phyloP scores from a whole-genome alignment of 2,797 vertebrate genomes.

The Babyrousa celebensis region DNA sequence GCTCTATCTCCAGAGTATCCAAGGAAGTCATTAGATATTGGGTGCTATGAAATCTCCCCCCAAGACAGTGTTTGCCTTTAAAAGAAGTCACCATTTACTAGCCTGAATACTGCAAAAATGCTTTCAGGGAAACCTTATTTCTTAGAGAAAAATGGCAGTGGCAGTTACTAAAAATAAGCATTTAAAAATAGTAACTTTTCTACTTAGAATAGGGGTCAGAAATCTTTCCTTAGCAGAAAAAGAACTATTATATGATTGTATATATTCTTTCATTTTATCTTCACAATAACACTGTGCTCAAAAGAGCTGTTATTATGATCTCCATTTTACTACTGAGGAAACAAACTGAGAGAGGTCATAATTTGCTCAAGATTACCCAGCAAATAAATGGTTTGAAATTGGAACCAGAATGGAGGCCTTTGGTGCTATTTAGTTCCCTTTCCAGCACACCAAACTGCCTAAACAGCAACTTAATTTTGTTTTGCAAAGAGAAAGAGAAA shows the following conservation, averaged over 20 bases:
- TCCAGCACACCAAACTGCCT: not conserved
- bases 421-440: conserved; percentile 34
- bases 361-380: conserved; percentile 38
- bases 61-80: conserved; percentile 24
- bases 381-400: conserved; percentile 53
- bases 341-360: not conserved
- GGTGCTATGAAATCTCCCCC: conserved; percentile 1
- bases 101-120: conserved; percentile 57
- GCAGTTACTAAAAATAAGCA: conserved; percentile 72
- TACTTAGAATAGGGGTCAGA: conserved; percentile 54
- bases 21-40: conserved; percentile 42
- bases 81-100: conserved; percentile 61
- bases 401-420: conserved; percentile 28
- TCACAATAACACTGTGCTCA: conserved; percentile 15
- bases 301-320: conserved; percentile 30
- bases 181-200: conserved; percentile 75
- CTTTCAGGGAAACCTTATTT: conserved; percentile 58
- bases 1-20: conserved; percentile 19
- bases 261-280: conserved; percentile 47
- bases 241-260: not conserved
- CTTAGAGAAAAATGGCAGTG: conserved; percentile 68
- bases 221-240: conserved; percentile 24
- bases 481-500: conserved; percentile 66
- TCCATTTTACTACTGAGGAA: conserved; percentile 37
- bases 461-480: conserved; percentile 50